Evolutionary conservation across 2,797 vertebrate species (phyloP), one percentile per base, ranked within the genome.

Genomic region (Eulemur rubriventer): DNA sequence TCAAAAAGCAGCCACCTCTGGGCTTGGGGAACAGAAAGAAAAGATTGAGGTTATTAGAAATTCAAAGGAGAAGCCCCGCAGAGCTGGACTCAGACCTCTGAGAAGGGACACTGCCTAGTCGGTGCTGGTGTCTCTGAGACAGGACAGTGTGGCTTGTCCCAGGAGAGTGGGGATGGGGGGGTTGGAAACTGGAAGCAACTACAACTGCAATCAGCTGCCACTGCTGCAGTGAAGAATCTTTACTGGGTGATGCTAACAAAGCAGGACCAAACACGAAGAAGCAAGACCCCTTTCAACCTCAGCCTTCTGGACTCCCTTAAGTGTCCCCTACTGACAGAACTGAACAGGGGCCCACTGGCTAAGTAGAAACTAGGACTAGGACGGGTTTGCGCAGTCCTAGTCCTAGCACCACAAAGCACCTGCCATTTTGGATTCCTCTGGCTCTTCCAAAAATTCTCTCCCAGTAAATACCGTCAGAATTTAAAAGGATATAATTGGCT

Each of bases 311-410:
- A 22, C 41, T 61, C 16, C 22, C 3, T 18, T 59, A 0, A 28
- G 33, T 50, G 16, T 11, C 38, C n/a, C 13, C 6, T 24, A 0
- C 0, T 41, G 33, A 28, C 50, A 38, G 28, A 67, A 7, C 17
- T 7, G 18, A 28, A 59, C 38, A 73, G 28, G 61, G 28, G 30
- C 5, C 85, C 50, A 69, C 38, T 30, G 48, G 38, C 70, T 26
- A 8, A 55, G 81, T 70, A 78, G 76, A 38, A 80, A 20, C 0
- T n/a, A n/a, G n/a, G n/a, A n/a, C n/a, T n/a, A n/a, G n/a, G n/a
- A n/a, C n/a, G n/a, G 4, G 26, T 61, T 35, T 63, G 33, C 52
- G 7, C 38, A 61, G 35, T 7, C 57, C 26, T 24, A 2, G 50
- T 3, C 2, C 57, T 0, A 4, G 12, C 72, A 24, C 7, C 46